These are phyloP conservation scores for Platycercus adscitus DNA, from an alignment of 2,113 vertebrate genomes.

Conservation along the genomic window DNA sequence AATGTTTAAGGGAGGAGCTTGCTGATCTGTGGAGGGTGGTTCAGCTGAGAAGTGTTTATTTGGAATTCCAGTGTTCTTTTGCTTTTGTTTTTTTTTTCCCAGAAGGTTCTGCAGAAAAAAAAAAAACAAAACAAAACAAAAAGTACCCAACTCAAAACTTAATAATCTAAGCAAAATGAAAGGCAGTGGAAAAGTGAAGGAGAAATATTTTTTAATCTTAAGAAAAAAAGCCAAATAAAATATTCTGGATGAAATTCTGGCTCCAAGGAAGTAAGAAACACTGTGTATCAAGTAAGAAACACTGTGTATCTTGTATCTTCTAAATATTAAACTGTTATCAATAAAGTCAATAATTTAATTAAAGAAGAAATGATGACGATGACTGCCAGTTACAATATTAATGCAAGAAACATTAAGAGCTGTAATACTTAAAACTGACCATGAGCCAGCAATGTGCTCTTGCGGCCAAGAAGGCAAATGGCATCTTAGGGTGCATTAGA, in stretches of 20 bases:
- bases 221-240: neutral
- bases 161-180: neutral
- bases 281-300: neutral
- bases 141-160: neutral
- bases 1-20: slow-evolving; percentile 16
- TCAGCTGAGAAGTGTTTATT: slow-evolving; percentile 31
- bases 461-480: no score
- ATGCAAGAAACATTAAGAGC: neutral
- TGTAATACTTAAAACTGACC: neutral
- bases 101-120: neutral
- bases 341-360: neutral
- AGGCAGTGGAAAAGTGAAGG: neutral
- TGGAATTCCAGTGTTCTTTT: neutral
- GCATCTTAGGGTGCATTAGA: no score
- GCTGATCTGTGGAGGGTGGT: neutral
- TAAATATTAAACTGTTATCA: neutral
- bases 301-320: neutral
- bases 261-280: neutral
- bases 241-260: neutral
- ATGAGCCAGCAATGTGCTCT: no score
- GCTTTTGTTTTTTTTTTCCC: neutral
- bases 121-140: neutral
- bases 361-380: neutral
- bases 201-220: neutral
- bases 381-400: neutral